Evolutionary conservation across 2,797 vertebrate genomes (phyloP).

Genomic region (Morelia viridis): DNA sequence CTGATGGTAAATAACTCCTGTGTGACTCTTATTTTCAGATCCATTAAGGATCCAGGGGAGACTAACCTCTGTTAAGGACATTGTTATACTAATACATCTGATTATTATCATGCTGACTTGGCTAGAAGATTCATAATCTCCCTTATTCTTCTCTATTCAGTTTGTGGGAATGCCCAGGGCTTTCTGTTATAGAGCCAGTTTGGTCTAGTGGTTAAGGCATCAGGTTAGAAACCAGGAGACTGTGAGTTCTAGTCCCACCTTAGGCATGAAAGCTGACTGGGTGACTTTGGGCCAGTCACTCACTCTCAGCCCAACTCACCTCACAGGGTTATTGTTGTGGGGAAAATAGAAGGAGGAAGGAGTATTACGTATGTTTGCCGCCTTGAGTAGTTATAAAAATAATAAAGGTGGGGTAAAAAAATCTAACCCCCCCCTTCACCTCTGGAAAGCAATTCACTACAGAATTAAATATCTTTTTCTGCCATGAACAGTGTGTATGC

Average conservation of each 20-base stretch:
- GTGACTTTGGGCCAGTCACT: too few species aligned
- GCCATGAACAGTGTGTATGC: neutral
- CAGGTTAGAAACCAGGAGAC: too few species aligned
- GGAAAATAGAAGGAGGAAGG: too few species aligned
- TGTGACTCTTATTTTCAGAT: constrained; percentile 52
- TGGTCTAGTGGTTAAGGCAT: too few species aligned
- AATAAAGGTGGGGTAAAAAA: too few species aligned
- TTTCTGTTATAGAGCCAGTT: neutral
- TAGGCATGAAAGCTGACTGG: too few species aligned
- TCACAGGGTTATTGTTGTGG: too few species aligned
- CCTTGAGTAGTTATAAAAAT: too few species aligned
- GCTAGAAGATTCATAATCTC: constrained; percentile 35
- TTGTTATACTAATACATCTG: constrained; percentile 46
- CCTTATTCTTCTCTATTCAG: constrained; percentile 6
- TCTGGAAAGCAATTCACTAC: constrained; percentile 43
- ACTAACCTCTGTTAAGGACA: constrained; percentile 54
- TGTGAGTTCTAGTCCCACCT: too few species aligned
- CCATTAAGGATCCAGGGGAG: constrained; percentile 57
- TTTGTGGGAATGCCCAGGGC: constrained; percentile 32
- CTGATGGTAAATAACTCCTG: constrained; percentile 57
- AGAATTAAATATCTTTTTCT: constrained; percentile 41
- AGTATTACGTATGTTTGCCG: too few species aligned
- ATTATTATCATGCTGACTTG: constrained; percentile 60
- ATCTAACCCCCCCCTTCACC: constrained; percentile 2
- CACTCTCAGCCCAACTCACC: too few species aligned